phyloP scores from a whole-genome alignment of 2,888 invertebrate genomes.

The Smittia aterrima region DNA sequence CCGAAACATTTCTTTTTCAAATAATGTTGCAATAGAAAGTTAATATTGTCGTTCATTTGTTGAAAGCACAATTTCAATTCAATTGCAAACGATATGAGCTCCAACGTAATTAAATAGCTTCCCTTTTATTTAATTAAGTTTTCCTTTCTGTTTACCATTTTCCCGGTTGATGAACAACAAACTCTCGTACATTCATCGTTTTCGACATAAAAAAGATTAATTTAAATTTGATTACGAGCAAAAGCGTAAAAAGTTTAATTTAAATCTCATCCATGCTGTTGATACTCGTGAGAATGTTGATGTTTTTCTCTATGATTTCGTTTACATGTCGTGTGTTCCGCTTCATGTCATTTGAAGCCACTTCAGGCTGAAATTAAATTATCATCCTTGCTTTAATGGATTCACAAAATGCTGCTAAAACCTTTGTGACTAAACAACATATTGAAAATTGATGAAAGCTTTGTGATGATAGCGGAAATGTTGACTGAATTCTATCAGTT shows the following conservation, averaged over 20 bases:
- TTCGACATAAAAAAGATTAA: slow-evolving; percentile 10
- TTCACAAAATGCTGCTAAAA: no score
- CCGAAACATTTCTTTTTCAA: no score
- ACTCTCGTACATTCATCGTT: background rate
- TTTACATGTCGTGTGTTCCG: background rate
- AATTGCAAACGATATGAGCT: background rate
- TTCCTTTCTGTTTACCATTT: background rate
- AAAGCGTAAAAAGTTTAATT: background rate
- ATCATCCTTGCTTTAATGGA: no score
- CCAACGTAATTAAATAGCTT: background rate
- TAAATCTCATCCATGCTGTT: background rate
- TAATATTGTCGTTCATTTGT: no score
- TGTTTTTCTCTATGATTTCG: background rate
- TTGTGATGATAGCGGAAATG: no score
- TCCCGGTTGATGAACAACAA: background rate
- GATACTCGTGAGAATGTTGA: background rate
- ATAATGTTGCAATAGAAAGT: no score
- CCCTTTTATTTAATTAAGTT: slow-evolving; percentile 6
- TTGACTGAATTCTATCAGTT: no score
- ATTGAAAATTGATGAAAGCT: no score
- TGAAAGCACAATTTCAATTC: no score
- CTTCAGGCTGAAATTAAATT: background rate
- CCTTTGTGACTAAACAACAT: no score
- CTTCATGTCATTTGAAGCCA: background rate
- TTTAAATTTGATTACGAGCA: slow-evolving; percentile 18